Evolutionary conservation across 2,888 invertebrate species (phyloP), one percentile per base, ranked within the genome.

Genomic region (Epinotia demarniana): DNA sequence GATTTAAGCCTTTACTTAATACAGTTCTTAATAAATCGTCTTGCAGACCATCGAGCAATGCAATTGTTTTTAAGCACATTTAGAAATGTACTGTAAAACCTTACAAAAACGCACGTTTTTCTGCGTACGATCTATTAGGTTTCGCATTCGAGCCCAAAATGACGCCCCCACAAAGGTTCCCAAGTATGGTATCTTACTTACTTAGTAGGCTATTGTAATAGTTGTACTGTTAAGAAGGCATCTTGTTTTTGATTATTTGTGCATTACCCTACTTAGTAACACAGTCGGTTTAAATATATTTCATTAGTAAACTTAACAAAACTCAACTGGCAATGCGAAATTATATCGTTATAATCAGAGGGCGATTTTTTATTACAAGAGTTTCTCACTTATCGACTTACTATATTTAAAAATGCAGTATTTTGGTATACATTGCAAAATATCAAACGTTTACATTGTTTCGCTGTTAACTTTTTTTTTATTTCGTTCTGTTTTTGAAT

Each of bases 141-240:
- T 60, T 46, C 27, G 46, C 55, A 58, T 39, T 43, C 11, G 33
- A 61, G 43, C 67, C 63, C 64, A 33, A 55, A 55, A 16, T 60
- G 55, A 66, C 55, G 60, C 58, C 72, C 74, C 83, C 84, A 78
- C 76, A 84, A 79, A 81, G 88, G 84, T 88, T 86, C 85, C 83
- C 83, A 83, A 85, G 87, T 82, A 84, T 77, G 78, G 73, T 78
- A 81, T 85, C 84, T 87, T 89, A 87, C 85, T 91, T 89, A 91
- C 87, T 90, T 92, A 92, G 77, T 92, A 93, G 88, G 90, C 89
- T 94, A 94, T 93, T 92, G 92, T 87, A 85, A 90, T 88, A 92
- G 88, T 94, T 94, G 94, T 94, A 94, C 94, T 94, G 94, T 92
- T 82, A 84, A 83, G 87, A 94, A 94, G 94, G 94, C 94, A 94